phyloP scores from a whole-genome alignment of 2,888 invertebrate species.

The Andrena bicolor region DNA sequence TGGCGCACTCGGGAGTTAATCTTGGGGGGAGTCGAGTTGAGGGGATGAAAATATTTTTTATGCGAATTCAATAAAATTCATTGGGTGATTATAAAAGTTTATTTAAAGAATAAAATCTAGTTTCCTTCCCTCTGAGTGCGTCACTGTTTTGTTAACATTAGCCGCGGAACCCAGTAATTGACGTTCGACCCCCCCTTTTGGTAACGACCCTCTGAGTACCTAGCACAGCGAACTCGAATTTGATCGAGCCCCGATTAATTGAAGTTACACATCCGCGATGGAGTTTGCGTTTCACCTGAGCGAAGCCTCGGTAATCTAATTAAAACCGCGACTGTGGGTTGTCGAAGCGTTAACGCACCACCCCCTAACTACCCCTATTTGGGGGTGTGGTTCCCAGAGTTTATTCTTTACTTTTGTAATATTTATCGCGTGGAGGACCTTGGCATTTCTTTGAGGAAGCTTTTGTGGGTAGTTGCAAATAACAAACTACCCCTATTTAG shows the following conservation, averaged over 20 bases:
- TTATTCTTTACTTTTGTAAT: no score
- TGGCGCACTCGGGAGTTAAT: no score
- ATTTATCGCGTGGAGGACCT: no score
- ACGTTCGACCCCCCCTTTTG: slow-evolving; percentile 29
- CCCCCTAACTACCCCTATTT: background rate
- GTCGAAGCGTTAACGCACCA: background rate
- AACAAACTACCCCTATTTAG: background rate
- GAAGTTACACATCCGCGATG: slow-evolving; percentile 40
- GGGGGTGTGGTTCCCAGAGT: no score
- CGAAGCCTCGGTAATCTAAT: slow-evolving; percentile 3
- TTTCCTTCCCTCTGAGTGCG: no score
- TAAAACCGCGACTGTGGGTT: background rate
- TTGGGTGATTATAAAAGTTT: no score
- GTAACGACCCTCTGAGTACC: slow-evolving; percentile 16
- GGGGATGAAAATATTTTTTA: no score
- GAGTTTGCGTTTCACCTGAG: slow-evolving; percentile 45
- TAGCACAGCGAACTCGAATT: slow-evolving; percentile 21
- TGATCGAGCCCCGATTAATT: slow-evolving; percentile 51
- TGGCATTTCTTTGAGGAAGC: background rate
- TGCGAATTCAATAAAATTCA: no score
- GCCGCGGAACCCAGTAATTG: slow-evolving; percentile 25
- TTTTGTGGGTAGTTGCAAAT: background rate
- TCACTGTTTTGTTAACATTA: slow-evolving; percentile 23
- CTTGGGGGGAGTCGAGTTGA: no score
- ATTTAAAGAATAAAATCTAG: no score